Percentiles rank a stretch among this genome's conserved stretches.
These are phyloP conservation scores for Hippasteria phrygiana DNA, from an alignment of 53 echinoderm and acorn worm genomes.

Conservation along the genomic window DNA sequence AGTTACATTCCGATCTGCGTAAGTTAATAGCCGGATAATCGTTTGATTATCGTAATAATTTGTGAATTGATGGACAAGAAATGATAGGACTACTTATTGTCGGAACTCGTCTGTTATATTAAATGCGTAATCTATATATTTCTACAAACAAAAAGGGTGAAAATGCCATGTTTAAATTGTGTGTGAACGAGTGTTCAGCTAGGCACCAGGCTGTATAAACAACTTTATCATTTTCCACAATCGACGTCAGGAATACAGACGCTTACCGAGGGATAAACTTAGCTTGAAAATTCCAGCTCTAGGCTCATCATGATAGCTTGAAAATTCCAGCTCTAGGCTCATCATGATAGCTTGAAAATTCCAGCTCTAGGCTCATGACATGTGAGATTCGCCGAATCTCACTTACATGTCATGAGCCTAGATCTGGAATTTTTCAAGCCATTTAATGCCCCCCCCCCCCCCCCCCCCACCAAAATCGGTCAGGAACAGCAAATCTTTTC, in stretches of 20 bases:
- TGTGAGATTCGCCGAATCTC: too few species aligned
- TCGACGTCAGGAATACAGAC: slow-evolving; percentile 22
- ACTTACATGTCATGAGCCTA: too few species aligned
- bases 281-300: not conserved
- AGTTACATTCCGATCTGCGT: not conserved
- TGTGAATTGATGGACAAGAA: not conserved
- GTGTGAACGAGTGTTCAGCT: not conserved
- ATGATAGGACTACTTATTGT: not conserved
- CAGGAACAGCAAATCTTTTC: too few species aligned
- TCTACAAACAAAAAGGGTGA: too few species aligned
- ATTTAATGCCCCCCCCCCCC: too few species aligned
- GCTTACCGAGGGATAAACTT: not conserved
- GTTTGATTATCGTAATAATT: not conserved
- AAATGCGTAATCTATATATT: too few species aligned
- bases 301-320: not conserved
- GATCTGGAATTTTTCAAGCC: too few species aligned
- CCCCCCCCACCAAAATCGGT: too few species aligned
- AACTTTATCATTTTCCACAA: not conserved
- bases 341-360: too few species aligned
- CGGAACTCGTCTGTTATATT: too few species aligned
- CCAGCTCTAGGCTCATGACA: too few species aligned
- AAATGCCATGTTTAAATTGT: not conserved
- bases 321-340: too few species aligned
- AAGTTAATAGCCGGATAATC: not conserved
- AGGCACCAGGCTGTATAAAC: not conserved